These are phyloP conservation scores for Girardia tigrina DNA, from an alignment of 2,888 invertebrate species.

Conservation along the genomic window DNA sequence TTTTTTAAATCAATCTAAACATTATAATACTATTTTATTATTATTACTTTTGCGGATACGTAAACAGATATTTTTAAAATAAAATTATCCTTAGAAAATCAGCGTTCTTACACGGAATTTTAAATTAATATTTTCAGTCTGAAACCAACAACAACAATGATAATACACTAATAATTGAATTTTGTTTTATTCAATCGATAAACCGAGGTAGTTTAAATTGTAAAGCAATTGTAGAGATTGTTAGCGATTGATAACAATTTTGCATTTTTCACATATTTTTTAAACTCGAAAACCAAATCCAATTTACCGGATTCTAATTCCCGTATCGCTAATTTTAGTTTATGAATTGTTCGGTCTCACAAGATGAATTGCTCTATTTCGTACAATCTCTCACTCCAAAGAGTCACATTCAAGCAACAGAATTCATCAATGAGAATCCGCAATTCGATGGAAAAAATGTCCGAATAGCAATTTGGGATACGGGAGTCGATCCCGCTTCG, in stretches of 20 bases:
- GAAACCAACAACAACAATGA: too few species aligned
- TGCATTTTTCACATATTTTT: not conserved
- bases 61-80: too few species aligned
- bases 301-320: too few species aligned
- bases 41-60: too few species aligned
- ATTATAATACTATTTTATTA: too few species aligned
- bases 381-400: constrained; percentile 58
- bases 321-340: not conserved
- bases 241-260: not conserved
- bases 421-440: constrained; percentile 73
- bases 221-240: not conserved
- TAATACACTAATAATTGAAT: too few species aligned
- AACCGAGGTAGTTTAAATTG: constrained; percentile 20
- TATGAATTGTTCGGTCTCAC: not conserved
- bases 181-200: not conserved
- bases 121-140: too few species aligned
- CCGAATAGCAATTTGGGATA: constrained; percentile 85
- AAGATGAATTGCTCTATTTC: constrained; percentile 9
- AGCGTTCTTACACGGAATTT: too few species aligned
- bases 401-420: constrained; percentile 76
- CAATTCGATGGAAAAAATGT: constrained; percentile 77
- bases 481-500: constrained; percentile 90
- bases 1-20: too few species aligned
- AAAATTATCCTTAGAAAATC: too few species aligned
- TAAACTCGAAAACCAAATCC: not conserved